These are phyloP conservation scores for Miopithecus talapoin DNA, from an alignment of 2,797 vertebrate species.

Conservation along the genomic window DNA sequence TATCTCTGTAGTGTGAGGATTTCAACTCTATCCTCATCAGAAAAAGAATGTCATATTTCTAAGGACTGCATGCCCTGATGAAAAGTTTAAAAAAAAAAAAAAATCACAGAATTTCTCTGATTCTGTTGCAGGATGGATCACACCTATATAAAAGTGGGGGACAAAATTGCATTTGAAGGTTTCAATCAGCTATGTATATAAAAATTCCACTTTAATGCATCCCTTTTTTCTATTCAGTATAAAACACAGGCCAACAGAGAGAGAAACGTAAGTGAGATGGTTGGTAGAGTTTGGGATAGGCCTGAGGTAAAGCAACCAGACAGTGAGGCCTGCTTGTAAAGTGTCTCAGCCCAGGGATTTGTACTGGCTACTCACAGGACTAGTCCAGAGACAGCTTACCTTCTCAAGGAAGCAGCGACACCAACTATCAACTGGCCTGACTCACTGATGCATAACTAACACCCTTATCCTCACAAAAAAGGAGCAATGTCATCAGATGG, in stretches of 20 bases:
- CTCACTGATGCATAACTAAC: not conserved
- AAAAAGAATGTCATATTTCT: not conserved
- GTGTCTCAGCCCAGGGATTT: not conserved
- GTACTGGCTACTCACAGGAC: not conserved
- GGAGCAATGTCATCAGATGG: not conserved
- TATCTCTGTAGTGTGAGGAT: not conserved
- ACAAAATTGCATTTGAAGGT: not conserved
- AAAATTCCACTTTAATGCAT: not conserved
- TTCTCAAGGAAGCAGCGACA: not conserved
- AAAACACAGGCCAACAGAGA: not conserved
- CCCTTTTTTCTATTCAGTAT: not conserved
- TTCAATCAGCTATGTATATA: not conserved
- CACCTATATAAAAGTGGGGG: not conserved
- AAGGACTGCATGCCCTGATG: not conserved
- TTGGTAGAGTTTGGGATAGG: not conserved
- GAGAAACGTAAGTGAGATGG: not conserved
- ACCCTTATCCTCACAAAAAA: not conserved
- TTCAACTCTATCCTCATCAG: not conserved
- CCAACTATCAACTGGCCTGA: not conserved
- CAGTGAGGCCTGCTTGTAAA: not conserved
- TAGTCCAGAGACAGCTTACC: not conserved
- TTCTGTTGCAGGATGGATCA: not conserved
- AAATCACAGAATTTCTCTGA: not conserved
- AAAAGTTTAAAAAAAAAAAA: not conserved
- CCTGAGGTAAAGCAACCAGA: not conserved